phyloP scores from a whole-genome alignment of 2,888 invertebrate genomes.

The Elysia crispata region DNA sequence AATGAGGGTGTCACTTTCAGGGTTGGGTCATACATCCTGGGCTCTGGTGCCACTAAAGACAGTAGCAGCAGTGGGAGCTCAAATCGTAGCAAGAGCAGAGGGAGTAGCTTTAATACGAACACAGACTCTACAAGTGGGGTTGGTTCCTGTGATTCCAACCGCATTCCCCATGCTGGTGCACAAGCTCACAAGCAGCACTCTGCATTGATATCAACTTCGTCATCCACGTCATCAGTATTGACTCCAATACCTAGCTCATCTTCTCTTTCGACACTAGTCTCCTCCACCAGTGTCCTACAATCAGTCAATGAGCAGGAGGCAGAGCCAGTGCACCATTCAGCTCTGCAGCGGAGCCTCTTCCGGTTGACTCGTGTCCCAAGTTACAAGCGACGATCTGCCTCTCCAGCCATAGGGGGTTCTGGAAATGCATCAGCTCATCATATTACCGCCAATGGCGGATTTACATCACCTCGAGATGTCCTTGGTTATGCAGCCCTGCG shows the following conservation, averaged over 20 bases:
- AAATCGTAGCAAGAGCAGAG: conserved; percentile 78
- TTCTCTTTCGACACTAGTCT: conserved; percentile 74
- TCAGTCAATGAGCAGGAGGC: conserved; percentile 59
- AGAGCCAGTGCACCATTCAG: conserved; percentile 76
- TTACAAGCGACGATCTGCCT: conserved; percentile 59
- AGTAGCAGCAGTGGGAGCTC: conserved; percentile 72
- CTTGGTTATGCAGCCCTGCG: conserved; percentile 76
- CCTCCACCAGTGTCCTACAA: conserved; percentile 23
- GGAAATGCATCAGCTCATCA: too few relatives aligned
- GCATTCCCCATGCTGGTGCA: conserved; percentile 50
- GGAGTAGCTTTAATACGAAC: conserved; percentile 80
- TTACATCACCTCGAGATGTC: conserved; percentile 75
- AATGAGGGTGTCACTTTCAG: conserved; percentile 46
- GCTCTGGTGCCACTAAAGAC: conserved; percentile 31
- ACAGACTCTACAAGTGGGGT: conserved; percentile 88
- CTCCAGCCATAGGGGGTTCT: conserved; percentile 55
- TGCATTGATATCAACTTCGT: neutral
- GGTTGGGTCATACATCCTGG: conserved; percentile 31
- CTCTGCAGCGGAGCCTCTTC: conserved; percentile 67
- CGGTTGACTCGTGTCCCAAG: conserved; percentile 74
- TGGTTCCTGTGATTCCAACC: conserved; percentile 87
- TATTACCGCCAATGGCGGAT: conserved; percentile 52
- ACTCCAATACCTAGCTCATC: conserved; percentile 92
- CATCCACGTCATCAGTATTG: conserved; percentile 75
- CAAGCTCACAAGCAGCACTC: too few relatives aligned